These are phyloP conservation scores for Folsomia manolachei DNA, from an alignment of 2,888 invertebrate genomes.

Conservation along the genomic window DNA sequence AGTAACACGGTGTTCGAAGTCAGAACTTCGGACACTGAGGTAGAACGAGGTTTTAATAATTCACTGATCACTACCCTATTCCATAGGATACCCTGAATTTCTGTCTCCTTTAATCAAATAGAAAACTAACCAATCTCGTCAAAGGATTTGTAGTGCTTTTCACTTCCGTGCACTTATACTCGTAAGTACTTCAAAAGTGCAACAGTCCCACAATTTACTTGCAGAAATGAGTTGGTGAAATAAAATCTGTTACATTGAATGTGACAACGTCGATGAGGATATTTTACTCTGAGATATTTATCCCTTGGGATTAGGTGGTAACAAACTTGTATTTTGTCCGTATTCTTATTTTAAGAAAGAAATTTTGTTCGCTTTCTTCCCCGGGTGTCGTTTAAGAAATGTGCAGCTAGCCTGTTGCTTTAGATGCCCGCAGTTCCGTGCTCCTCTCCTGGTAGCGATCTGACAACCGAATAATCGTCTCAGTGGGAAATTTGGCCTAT, in stretches of 20 bases:
- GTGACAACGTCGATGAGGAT: background rate
- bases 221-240: background rate
- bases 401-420: constrained; percentile 1
- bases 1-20: too few relatives aligned
- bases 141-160: too few relatives aligned
- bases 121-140: background rate
- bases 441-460: constrained; percentile 2
- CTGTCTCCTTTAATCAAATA: background rate
- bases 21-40: too few relatives aligned
- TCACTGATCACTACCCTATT: background rate
- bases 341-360: background rate
- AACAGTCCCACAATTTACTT: too few relatives aligned
- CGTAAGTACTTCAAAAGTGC: too few relatives aligned
- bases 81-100: background rate
- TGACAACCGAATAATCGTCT: constrained; percentile 9
- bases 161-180: background rate
- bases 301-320: background rate
- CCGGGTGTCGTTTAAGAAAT: too few relatives aligned
- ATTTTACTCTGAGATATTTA: background rate
- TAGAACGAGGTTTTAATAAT: background rate
- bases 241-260: too few relatives aligned
- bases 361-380: too few relatives aligned
- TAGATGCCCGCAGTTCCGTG: too few relatives aligned
- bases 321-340: background rate
- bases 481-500: background rate